Conservation (phyloP, 2,113 vertebrate species). For the Takifugu bimaculatus region DNA sequence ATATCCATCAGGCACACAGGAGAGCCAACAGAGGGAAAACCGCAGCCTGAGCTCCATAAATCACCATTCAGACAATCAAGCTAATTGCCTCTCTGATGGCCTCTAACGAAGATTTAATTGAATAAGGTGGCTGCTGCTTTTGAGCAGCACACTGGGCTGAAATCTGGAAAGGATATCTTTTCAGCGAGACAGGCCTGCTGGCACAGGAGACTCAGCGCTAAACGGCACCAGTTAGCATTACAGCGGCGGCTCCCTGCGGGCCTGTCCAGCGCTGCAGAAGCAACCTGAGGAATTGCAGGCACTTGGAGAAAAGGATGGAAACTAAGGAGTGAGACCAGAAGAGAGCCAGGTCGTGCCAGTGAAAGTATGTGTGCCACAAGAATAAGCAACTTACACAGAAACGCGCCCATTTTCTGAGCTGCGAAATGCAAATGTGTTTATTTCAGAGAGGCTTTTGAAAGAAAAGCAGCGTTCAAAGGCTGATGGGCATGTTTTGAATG, state of each 20-base stretch:
- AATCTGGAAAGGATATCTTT: constrained; percentile 56
- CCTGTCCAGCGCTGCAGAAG: constrained; percentile 53
- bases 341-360: constrained; percentile 70
- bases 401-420: constrained; percentile 2
- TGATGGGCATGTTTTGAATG: constrained; percentile 39
- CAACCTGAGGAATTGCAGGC: constrained; percentile 70
- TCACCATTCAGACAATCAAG: constrained; percentile 62
- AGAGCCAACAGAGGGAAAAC: constrained; percentile 34
- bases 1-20: constrained; percentile 48
- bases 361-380: constrained; percentile 53
- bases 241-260: constrained; percentile 63
- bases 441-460: constrained; percentile 23
- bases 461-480: constrained; percentile 16
- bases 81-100: constrained; percentile 53
- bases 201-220: constrained; percentile 54
- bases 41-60: constrained; percentile 46
- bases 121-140: constrained; percentile 52
- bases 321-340: constrained; percentile 64
- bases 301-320: constrained; percentile 48
- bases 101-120: constrained; percentile 58
- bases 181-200: constrained; percentile 46
- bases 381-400: constrained; percentile 32
- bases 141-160: constrained; percentile 31
- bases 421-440: constrained; percentile 17
- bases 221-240: constrained; percentile 64